These are phyloP conservation scores for Conistra vaccinii DNA, from an alignment of 2,888 invertebrate genomes.

Conservation along the genomic window DNA sequence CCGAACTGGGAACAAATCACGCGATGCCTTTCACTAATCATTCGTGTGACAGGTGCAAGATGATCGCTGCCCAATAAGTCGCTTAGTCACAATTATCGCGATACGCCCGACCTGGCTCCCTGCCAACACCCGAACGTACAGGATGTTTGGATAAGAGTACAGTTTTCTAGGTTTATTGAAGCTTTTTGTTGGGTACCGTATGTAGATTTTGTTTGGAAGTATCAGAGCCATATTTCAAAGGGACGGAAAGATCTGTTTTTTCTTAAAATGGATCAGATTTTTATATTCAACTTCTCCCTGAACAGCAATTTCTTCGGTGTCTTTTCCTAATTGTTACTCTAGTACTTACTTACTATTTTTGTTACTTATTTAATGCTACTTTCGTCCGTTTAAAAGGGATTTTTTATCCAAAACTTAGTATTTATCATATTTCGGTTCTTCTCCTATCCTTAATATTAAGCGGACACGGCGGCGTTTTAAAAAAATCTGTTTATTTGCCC, in stretches of 20 bases:
- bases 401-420: neutral
- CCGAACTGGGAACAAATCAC: constrained; percentile 19
- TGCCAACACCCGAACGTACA: constrained; percentile 61
- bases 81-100: constrained; percentile 58
- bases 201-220: constrained; percentile 31
- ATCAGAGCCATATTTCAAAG: constrained; percentile 22
- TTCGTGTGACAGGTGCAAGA: constrained; percentile 63
- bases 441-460: neutral
- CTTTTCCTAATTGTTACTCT: neutral
- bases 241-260: constrained; percentile 9
- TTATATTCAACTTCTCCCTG: neutral
- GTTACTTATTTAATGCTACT: neutral
- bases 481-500: neutral
- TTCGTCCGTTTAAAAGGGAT: neutral
- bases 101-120: constrained; percentile 44
- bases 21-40: constrained; percentile 44
- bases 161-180: constrained; percentile 51
- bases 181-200: constrained; percentile 6
- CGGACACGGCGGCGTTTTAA: too few species aligned
- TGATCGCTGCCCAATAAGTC: constrained; percentile 49
- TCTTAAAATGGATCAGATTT: neutral
- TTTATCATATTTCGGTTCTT: neutral
- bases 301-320: neutral
- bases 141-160: constrained; percentile 64
- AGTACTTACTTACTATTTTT: neutral